phyloP scores from a whole-genome alignment of 30 jellyfish, hydroid and myxozoan genomes.

The Mastigias papua region DNA sequence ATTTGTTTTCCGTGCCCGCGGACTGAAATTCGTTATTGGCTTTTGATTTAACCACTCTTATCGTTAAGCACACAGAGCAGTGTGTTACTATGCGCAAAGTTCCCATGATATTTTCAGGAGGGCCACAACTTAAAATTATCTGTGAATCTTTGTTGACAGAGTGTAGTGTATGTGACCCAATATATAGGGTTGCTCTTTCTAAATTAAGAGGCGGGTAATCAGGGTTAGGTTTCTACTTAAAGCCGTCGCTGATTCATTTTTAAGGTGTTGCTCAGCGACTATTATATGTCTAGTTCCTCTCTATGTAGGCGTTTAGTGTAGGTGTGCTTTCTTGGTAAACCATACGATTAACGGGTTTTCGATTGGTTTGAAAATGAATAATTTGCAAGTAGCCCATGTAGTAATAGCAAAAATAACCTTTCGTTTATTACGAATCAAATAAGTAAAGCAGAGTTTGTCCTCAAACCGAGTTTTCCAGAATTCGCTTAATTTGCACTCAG shows the following conservation, averaged over 20 bases:
- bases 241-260: not conserved
- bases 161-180: not conserved
- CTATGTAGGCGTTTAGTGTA: not conserved
- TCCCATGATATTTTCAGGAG: not conserved
- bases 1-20: no score
- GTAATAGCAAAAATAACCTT: no score
- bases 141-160: slow-evolving; percentile 1
- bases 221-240: not conserved
- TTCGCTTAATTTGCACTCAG: no score
- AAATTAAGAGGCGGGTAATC: not conserved
- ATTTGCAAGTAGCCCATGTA: no score
- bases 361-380: no score
- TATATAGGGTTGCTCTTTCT: not conserved
- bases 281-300: not conserved
- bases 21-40: no score
- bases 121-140: slow-evolving; percentile 5
- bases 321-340: slow-evolving; percentile 1
- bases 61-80: no score
- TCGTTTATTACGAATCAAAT: no score
- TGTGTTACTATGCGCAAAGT: no score
- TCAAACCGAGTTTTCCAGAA: no score
- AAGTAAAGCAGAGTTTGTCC: no score
- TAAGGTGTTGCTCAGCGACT: not conserved
- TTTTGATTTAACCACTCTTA: no score
- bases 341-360: slow-evolving; percentile 11